Percentiles rank a stretch among this genome's conserved stretches.
These are phyloP conservation scores for Pherbina coryleti DNA, from an alignment of 2,888 invertebrate genomes.

Conservation along the genomic window DNA sequence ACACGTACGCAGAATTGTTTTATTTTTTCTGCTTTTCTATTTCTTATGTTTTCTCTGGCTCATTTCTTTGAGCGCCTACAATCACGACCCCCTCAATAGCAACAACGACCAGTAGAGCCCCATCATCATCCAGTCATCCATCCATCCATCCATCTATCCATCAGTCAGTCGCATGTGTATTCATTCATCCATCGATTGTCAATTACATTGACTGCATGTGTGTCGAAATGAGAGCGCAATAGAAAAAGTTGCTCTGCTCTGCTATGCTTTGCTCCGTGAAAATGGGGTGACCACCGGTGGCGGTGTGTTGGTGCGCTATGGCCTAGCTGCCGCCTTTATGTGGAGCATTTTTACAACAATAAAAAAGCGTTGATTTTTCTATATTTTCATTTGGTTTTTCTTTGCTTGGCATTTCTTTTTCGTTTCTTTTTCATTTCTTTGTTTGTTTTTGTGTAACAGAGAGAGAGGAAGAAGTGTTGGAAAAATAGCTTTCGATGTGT, in stretches of 20 bases:
- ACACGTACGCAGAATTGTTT: constrained; percentile 22
- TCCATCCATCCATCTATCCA: constrained; percentile 8
- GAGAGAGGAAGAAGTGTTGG: background rate
- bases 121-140: constrained; percentile 2
- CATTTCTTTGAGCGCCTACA: background rate
- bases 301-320: background rate
- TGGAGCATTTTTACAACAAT: constrained; percentile 33
- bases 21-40: background rate
- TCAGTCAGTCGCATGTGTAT: constrained; percentile 35
- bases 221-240: constrained; percentile 57
- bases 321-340: constrained; percentile 15
- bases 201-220: constrained; percentile 59
- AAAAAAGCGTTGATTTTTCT: constrained; percentile 39
- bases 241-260: constrained; percentile 24
- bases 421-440: constrained; percentile 13
- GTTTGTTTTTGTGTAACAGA: constrained; percentile 31
- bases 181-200: constrained; percentile 60
- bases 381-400: constrained; percentile 34
- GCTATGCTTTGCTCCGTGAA: background rate
- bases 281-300: background rate
- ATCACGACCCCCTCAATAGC: background rate
- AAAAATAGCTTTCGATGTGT: background rate
- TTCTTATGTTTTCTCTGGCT: background rate
- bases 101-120: background rate
- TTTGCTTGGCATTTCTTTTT: background rate